Evolutionary conservation across 2,888 invertebrate genomes (phyloP).

Genomic region (Eueremaeus valkanovi): DNA sequence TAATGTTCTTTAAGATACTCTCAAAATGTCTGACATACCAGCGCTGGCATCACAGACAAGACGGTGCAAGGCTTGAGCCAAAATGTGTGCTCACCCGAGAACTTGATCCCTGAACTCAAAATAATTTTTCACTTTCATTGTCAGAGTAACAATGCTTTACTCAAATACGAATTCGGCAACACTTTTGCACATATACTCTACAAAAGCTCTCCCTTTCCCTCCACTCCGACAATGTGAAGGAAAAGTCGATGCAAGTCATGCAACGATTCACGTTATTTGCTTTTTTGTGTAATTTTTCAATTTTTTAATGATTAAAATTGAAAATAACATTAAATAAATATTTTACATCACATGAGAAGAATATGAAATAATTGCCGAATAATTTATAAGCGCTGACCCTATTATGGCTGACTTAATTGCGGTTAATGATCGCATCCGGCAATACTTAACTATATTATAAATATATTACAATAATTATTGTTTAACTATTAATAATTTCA

Average conservation of each 20-base stretch:
- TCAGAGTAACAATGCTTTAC: background rate
- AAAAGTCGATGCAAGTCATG: background rate
- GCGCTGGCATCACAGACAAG: background rate
- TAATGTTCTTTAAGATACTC: background rate
- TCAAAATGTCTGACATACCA: background rate
- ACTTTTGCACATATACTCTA: background rate
- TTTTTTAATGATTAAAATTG: too few relatives aligned
- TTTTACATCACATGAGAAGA: too few relatives aligned
- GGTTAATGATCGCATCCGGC: background rate
- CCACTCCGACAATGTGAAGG: background rate
- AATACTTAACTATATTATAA: background rate
- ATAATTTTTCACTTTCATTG: conserved; percentile 27
- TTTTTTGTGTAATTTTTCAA: background rate
- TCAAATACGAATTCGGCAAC: background rate
- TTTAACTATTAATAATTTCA: too few relatives aligned
- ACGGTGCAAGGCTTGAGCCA: background rate
- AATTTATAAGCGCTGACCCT: too few relatives aligned
- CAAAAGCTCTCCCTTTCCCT: background rate
- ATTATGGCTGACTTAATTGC: background rate
- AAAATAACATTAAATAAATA: too few relatives aligned
- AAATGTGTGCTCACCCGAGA: background rate
- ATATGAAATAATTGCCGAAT: too few relatives aligned
- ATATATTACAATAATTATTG: too few relatives aligned
- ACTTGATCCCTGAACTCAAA: background rate
- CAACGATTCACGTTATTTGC: too few relatives aligned